phyloP scores from a whole-genome alignment of 2,113 vertebrate species.

The Caracal caracal region DNA sequence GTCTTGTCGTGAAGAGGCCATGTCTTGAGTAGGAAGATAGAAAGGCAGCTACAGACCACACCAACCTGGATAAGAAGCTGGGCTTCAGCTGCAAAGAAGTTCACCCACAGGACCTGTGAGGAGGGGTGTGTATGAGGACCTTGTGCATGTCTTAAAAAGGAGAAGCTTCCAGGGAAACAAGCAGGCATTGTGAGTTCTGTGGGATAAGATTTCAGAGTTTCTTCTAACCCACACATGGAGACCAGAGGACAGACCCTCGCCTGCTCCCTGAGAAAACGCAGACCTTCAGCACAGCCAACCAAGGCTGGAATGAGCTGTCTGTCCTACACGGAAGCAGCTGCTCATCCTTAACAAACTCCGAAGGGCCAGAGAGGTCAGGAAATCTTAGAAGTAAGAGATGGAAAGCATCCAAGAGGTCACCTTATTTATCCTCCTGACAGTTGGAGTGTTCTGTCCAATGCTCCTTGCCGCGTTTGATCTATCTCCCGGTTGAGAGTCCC shows the following conservation, averaged over 20 bases:
- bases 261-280: background rate
- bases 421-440: constrained; percentile 60
- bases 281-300: background rate
- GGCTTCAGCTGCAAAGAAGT: background rate
- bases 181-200: background rate
- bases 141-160: background rate
- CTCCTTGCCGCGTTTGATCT: constrained; percentile 33
- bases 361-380: constrained; percentile 20
- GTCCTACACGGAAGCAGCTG: background rate
- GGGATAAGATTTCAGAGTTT: background rate
- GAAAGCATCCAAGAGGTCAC: constrained; percentile 47
- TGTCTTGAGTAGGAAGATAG: background rate
- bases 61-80: background rate
- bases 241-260: background rate
- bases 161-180: background rate
- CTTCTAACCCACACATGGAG: constrained; percentile 7
- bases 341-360: constrained; percentile 3
- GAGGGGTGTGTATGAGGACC: background rate
- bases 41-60: background rate
- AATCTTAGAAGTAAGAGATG: constrained; percentile 42
- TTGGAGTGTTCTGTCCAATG: background rate
- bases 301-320: background rate
- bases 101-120: background rate
- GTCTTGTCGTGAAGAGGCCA: background rate
- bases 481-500: background rate